phyloP scores from a whole-genome alignment of 2,888 invertebrate species.

The Sclerodermus sp. region DNA sequence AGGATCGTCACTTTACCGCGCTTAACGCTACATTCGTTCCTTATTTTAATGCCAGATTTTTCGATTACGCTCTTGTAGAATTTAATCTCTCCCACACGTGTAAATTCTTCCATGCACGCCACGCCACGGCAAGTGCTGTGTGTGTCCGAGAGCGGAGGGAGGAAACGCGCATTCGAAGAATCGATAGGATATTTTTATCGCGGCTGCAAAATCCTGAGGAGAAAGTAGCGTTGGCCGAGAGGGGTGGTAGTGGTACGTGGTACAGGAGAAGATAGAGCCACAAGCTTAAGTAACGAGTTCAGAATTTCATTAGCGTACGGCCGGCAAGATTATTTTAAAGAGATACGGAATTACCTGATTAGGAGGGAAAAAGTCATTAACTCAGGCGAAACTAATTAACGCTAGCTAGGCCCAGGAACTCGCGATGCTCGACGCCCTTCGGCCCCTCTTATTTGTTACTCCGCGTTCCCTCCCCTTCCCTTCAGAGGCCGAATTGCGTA shows the following conservation, averaged over 20 bases:
- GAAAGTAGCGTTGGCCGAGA: no score
- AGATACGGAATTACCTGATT: slow-evolving; percentile 60
- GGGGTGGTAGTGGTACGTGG: slow-evolving; percentile 2
- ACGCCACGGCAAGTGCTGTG: no score
- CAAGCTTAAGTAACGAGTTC: slow-evolving; percentile 57
- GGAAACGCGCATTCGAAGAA: no score
- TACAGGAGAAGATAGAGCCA: slow-evolving; percentile 21
- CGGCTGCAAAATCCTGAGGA: not conserved
- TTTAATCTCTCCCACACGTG: no score
- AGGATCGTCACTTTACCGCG: no score
- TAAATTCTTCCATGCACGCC: no score
- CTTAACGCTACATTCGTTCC: no score
- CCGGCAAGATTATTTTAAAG: slow-evolving; percentile 59
- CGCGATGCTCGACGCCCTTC: slow-evolving; percentile 15
- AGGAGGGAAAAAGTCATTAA: slow-evolving; percentile 59
- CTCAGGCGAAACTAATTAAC: slow-evolving; percentile 59
- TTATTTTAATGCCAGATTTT: no score
- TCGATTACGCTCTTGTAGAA: no score
- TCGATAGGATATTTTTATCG: no score
- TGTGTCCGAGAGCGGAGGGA: no score
- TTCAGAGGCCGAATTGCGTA: slow-evolving; percentile 2
- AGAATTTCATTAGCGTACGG: slow-evolving; percentile 58
- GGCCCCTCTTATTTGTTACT: slow-evolving; percentile 13
- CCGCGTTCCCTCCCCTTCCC: slow-evolving; percentile 17
- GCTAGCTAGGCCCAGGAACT: slow-evolving; percentile 46